phyloP scores from a whole-genome alignment of 2,888 invertebrate species.

The Drosophila recens region DNA sequence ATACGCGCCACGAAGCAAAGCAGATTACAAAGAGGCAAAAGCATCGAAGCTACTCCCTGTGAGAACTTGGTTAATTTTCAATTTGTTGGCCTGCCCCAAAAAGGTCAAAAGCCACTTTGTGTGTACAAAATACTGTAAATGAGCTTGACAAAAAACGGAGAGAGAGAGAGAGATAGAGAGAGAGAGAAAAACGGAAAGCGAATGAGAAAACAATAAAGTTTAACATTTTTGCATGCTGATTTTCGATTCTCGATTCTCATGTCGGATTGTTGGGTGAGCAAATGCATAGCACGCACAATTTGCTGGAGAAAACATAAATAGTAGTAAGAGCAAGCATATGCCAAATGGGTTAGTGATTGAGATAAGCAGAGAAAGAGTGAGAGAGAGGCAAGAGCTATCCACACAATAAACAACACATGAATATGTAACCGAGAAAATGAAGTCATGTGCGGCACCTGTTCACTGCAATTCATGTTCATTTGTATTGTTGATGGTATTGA shows the following conservation, averaged over 20 bases:
- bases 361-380: constrained; percentile 10
- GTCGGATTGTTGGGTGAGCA: constrained; percentile 29
- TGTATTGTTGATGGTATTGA: constrained; percentile 70
- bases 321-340: constrained; percentile 64
- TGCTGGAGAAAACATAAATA: constrained; percentile 77
- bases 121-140: constrained; percentile 47
- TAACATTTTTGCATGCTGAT: constrained; percentile 44
- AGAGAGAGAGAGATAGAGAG: neutral
- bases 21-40: constrained; percentile 9
- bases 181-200: constrained; percentile 2
- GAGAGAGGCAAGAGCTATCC: constrained; percentile 19
- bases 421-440: constrained; percentile 74
- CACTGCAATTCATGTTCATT: constrained; percentile 80
- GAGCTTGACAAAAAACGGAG: constrained; percentile 43
- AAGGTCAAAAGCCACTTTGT: constrained; percentile 25
- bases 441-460: constrained; percentile 79
- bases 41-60: constrained; percentile 10
- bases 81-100: constrained; percentile 55
- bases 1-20: constrained; percentile 26
- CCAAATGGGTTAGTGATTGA: constrained; percentile 18
- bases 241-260: constrained; percentile 42
- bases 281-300: constrained; percentile 74
- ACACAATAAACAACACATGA: constrained; percentile 53
- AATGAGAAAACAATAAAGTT: constrained; percentile 2
- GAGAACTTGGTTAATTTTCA: constrained; percentile 71